Percentiles rank a stretch among this genome's conserved stretches.
These are phyloP conservation scores for Aleiodes leptofemur DNA, from an alignment of 2,888 invertebrate genomes.

Conservation along the genomic window DNA sequence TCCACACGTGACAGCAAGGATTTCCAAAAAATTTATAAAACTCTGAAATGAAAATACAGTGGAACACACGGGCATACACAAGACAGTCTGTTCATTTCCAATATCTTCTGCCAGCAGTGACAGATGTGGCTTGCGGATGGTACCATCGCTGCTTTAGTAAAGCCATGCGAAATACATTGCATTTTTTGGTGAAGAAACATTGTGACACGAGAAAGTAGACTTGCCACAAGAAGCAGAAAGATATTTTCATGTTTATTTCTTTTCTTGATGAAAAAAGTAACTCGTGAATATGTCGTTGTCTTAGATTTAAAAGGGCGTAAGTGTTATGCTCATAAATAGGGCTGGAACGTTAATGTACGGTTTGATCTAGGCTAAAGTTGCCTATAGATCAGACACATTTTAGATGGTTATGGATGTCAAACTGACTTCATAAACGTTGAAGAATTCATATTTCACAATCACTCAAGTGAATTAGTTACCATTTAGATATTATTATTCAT, in stretches of 20 bases:
- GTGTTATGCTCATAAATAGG: no score
- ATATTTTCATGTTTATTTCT: background rate
- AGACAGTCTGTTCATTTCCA: constrained; percentile 5
- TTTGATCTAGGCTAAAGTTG: no score
- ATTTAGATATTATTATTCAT: no score
- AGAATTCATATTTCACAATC: no score
- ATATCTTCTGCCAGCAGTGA: constrained; percentile 19
- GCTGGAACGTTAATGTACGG: no score
- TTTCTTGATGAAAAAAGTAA: no score
- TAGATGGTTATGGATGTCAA: no score
- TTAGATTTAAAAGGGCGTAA: no score
- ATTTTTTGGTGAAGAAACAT: constrained; percentile 20
- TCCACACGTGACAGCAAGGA: background rate
- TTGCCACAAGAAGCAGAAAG: background rate
- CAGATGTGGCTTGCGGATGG: constrained; percentile 4
- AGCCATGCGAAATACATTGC: constrained; percentile 10
- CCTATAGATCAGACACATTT: no score
- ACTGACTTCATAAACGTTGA: no score
- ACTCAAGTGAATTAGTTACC: no score
- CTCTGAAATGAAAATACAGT: constrained; percentile 3
- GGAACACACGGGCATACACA: background rate
- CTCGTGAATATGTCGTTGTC: no score
- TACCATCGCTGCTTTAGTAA: background rate
- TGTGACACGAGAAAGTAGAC: constrained; percentile 9
- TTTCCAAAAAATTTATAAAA: constrained; percentile 5